Evolutionary conservation across 2,113 vertebrate species (phyloP).

Genomic region (Tychaedon coryphoeus): DNA sequence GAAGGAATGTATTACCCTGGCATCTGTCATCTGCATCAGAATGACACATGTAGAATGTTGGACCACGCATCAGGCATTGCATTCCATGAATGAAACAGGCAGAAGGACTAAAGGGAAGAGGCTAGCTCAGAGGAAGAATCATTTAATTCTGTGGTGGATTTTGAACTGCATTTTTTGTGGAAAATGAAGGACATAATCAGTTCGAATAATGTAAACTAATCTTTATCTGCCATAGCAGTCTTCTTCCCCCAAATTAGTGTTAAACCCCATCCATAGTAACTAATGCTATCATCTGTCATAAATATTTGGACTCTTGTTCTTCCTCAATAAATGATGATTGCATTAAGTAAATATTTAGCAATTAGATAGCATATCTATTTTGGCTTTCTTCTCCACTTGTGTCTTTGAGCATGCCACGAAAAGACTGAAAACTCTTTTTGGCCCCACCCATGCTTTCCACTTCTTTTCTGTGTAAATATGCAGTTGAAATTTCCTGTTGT

Average conservation of each 20-base stretch:
- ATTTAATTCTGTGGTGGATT: not conserved
- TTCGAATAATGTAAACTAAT: not conserved
- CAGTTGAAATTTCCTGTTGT: conserved; percentile 30
- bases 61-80: not conserved
- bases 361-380: not conserved
- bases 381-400: not conserved
- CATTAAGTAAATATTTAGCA: conserved; percentile 38
- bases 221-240: not conserved
- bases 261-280: not conserved
- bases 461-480: not conserved
- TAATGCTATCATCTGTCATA: not conserved
- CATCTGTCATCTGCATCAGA: not conserved
- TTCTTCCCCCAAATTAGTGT: not conserved
- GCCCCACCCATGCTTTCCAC: not conserved
- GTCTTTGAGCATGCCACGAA: not conserved
- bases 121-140: not conserved
- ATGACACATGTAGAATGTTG: not conserved
- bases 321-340: not conserved
- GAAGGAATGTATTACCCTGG: not conserved
- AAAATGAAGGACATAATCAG: not conserved
- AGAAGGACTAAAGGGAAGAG: not conserved
- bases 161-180: not conserved
- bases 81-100: not conserved
- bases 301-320: conserved; percentile 6
- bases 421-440: not conserved